phyloP scores from a whole-genome alignment of 2,113 vertebrate species.

The Nothoprocta perdicaria region DNA sequence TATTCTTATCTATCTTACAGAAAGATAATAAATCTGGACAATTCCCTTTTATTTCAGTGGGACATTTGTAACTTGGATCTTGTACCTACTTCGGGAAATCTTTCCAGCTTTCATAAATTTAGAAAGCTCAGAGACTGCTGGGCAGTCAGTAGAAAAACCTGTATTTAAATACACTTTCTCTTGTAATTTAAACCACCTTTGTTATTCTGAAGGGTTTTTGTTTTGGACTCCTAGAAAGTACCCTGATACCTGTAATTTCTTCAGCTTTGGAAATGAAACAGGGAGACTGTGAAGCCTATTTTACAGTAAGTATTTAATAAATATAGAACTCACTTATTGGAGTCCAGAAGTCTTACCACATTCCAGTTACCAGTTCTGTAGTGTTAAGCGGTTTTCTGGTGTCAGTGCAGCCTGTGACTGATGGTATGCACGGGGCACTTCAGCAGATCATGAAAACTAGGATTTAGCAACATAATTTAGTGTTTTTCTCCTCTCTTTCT shows the following conservation, averaged over 20 bases:
- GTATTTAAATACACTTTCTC: background rate
- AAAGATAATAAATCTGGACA: background rate
- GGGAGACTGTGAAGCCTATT: background rate
- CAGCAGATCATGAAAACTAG: background rate
- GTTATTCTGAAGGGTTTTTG: background rate
- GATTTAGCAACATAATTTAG: rapidly evolving
- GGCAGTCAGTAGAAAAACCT: background rate
- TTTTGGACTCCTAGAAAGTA: background rate
- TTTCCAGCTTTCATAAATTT: background rate
- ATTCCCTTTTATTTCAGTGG: background rate
- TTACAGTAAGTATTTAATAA: background rate
- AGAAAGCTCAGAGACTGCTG: background rate
- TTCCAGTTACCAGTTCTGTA: background rate
- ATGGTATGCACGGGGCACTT: background rate
- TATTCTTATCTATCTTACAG: background rate
- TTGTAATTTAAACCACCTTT: background rate
- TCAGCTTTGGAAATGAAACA: background rate
- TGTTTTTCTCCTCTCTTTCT: rapidly evolving
- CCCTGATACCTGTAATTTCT: background rate
- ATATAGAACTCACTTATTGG: background rate
- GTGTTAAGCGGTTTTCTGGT: background rate
- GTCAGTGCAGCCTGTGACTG: background rate
- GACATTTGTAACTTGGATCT: background rate
- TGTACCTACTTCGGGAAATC: background rate
- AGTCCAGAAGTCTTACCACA: background rate